A percentile compares a stretch with the other conserved stretches of the same genome.
Evolutionary conservation across 64 coral and sea anemone genomes (phyloP).

Genomic region (Montipora capricornis): DNA sequence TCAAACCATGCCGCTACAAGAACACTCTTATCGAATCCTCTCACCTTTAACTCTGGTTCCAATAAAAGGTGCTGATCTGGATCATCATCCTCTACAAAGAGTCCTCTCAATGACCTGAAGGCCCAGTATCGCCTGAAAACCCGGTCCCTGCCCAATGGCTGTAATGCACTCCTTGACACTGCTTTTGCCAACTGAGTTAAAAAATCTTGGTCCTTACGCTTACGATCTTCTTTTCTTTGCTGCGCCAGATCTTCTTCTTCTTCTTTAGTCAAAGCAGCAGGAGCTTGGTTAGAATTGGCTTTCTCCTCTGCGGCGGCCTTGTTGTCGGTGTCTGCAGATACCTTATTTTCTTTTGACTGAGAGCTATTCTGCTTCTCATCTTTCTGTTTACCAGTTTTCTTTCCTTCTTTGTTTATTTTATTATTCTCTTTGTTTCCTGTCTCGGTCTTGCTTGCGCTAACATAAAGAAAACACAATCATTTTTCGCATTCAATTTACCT

Average conservation of each 20-base stretch:
- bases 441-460: not conserved
- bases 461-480: not conserved
- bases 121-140: conserved; percentile 93
- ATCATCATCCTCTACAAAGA: conserved; percentile 97
- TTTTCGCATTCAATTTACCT: too few relatives aligned
- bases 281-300: not conserved
- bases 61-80: conserved; percentile 74
- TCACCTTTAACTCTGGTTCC: conserved; percentile 63
- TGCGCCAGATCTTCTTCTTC: conserved; percentile 87
- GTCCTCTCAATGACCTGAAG: conserved; percentile 78
- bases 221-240: conserved; percentile 78
- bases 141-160: conserved; percentile 87
- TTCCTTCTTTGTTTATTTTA: conserved; percentile 41
- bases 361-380: conserved; percentile 49
- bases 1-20: too few relatives aligned
- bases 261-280: conserved; percentile 63
- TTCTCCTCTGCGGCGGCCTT: conserved; percentile 1
- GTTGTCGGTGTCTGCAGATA: conserved; percentile 5
- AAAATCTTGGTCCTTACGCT: conserved; percentile 84
- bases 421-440: conserved; percentile 40
- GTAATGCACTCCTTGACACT: conserved; percentile 69
- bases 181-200: conserved; percentile 67
- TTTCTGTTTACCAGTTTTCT: conserved; percentile 51
- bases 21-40: not conserved
- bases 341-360: conserved; percentile 52